These are phyloP conservation scores for Geophilus truncorum DNA, from an alignment of 2,888 invertebrate genomes.

Conservation along the genomic window DNA sequence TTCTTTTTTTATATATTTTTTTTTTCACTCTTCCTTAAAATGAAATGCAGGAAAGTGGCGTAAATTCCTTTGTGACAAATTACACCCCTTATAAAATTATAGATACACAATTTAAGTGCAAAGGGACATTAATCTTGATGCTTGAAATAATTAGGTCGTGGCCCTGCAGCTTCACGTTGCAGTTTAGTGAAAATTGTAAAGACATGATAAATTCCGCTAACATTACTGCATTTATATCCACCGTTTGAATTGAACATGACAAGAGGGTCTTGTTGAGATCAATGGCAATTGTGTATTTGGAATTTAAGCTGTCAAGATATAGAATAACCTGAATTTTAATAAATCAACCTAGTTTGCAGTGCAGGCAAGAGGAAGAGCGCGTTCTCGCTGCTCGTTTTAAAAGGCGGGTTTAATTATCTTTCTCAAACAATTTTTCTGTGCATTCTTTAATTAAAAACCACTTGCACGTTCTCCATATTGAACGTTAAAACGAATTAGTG, in stretches of 20 bases:
- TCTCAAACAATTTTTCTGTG: background rate
- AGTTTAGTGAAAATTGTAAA: background rate
- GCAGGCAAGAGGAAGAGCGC: no score
- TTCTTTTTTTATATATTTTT: no score
- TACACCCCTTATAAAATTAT: background rate
- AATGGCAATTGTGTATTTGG: background rate
- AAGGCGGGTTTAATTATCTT: background rate
- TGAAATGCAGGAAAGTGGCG: background rate
- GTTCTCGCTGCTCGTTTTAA: background rate
- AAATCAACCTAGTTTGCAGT: background rate
- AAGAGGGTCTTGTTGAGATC: background rate
- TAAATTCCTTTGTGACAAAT: background rate
- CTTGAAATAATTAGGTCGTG: background rate
- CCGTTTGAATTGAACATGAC: background rate
- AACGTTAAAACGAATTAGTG: background rate
- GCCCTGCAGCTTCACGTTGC: background rate
- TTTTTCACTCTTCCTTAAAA: no score
- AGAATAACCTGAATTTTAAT: background rate
- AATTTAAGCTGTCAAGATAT: background rate
- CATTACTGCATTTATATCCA: background rate
- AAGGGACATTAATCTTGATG: background rate
- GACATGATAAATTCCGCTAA: background rate
- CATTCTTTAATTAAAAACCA: background rate
- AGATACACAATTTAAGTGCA: background rate
- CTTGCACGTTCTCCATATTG: background rate